These are phyloP conservation scores for Drosophila neonasuta DNA, from an alignment of 2,888 invertebrate species.

Conservation along the genomic window DNA sequence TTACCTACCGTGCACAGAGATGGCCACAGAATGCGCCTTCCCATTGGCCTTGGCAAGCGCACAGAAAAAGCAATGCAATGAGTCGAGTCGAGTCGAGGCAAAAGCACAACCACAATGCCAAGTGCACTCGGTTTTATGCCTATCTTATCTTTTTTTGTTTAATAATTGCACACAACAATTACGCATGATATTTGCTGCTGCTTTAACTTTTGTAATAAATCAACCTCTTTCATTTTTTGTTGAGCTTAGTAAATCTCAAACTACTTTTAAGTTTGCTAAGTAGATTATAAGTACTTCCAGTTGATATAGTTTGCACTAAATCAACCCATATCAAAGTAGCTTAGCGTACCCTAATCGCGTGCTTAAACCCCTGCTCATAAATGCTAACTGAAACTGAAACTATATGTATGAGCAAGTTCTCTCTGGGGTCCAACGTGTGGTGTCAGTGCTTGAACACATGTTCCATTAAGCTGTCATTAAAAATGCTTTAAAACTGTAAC, in stretches of 20 bases:
- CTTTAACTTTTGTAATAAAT: slow-evolving; percentile 1
- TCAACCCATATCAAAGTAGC: slow-evolving; percentile 13
- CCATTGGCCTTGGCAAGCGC: slow-evolving; percentile 41
- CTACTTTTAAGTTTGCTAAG: neutral
- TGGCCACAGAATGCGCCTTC: slow-evolving; percentile 23
- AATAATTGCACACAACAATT: slow-evolving; percentile 1
- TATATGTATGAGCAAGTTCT: slow-evolving; percentile 7
- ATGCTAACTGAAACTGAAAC: slow-evolving; percentile 7
- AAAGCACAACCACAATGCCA: slow-evolving; percentile 17
- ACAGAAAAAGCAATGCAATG: neutral
- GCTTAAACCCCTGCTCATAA: slow-evolving; percentile 5
- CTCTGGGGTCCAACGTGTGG: slow-evolving; percentile 2
- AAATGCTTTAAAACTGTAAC: slow-evolving; percentile 20
- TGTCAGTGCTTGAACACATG: slow-evolving; percentile 1
- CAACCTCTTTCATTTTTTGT: neutral
- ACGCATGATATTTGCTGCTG: neutral
- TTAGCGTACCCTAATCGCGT: neutral
- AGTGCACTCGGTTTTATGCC: neutral
- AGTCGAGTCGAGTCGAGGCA: slow-evolving; percentile 2
- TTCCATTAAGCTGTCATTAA: slow-evolving; percentile 35
- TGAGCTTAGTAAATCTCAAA: too few relatives aligned
- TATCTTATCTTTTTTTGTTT: neutral
- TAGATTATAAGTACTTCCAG: neutral
- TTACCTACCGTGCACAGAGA: slow-evolving; percentile 15
- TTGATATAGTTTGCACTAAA: neutral